These are phyloP conservation scores for Drosophila miranda DNA, from an alignment of 1,140 invertebrate genomes.

Conservation along the genomic window DNA sequence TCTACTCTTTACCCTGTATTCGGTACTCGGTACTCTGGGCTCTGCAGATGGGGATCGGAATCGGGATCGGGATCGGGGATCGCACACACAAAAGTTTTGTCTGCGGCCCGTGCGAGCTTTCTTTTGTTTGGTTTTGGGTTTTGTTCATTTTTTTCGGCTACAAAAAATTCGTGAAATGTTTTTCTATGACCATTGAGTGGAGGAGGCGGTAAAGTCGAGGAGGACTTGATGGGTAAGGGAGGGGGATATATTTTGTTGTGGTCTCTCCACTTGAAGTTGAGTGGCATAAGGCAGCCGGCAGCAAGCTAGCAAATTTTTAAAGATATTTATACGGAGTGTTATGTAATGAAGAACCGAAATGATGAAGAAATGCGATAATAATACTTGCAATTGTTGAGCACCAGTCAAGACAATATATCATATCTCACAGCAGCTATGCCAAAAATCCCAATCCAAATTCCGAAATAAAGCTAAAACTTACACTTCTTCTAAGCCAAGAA, in stretches of 20 bases:
- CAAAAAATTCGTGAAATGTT: slow-evolving; percentile 53
- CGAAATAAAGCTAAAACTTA: too few species aligned
- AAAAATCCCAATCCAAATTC: too few species aligned
- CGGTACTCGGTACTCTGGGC: slow-evolving; percentile 13
- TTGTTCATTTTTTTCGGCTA: slow-evolving; percentile 13
- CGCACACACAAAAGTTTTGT: slow-evolving; percentile 61
- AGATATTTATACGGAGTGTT: slow-evolving; percentile 28
- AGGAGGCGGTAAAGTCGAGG: slow-evolving; percentile 28
- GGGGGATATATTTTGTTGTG: slow-evolving; percentile 29
- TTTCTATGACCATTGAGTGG: slow-evolving; percentile 52
- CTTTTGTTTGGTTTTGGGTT: slow-evolving; percentile 61
- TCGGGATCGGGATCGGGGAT: slow-evolving; percentile 56
- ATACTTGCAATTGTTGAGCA: slow-evolving; percentile 22
- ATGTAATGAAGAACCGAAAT: slow-evolving; percentile 53
- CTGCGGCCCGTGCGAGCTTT: slow-evolving; percentile 68
- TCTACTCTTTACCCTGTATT: slow-evolving; percentile 5
- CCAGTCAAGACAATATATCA: background rate
- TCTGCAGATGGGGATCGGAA: slow-evolving; percentile 46
- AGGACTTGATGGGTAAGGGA: background rate
- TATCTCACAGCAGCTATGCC: too few species aligned
- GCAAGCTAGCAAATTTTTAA: slow-evolving; percentile 15
- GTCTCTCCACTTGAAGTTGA: slow-evolving; percentile 56
- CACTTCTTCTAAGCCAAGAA: background rate
- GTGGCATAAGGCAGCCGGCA: slow-evolving; percentile 47
- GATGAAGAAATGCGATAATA: slow-evolving; percentile 5